These are phyloP conservation scores for Diarsia rubi DNA, from an alignment of 2,888 invertebrate genomes.

Conservation along the genomic window DNA sequence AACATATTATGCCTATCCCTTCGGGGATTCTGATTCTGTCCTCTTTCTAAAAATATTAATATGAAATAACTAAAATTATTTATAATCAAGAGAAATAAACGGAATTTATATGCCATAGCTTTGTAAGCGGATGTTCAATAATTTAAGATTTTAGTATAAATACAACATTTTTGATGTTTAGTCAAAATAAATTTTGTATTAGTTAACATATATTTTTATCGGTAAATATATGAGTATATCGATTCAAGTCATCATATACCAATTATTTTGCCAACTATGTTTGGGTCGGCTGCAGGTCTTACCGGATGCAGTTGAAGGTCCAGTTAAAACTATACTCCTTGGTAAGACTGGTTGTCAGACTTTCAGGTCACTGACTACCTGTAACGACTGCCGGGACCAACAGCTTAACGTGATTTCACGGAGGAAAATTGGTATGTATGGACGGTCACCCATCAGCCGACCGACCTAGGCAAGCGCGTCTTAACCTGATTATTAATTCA, in stretches of 20 bases:
- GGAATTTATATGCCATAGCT: conserved; percentile 47
- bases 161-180: conserved; percentile 30
- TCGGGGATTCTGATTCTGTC: too few species aligned
- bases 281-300: background rate
- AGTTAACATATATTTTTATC: background rate
- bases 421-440: background rate
- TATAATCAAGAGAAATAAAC: conserved; percentile 37
- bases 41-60: background rate
- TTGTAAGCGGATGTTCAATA: conserved; percentile 42
- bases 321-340: background rate
- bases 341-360: background rate
- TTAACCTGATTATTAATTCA: background rate
- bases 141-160: conserved; percentile 19
- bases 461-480: background rate
- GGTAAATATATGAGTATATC: conserved; percentile 13
- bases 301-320: background rate
- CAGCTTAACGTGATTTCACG: background rate
- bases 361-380: too few species aligned
- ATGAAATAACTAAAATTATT: conserved; percentile 29
- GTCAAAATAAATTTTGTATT: conserved; percentile 43
- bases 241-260: background rate
- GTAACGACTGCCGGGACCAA: too few species aligned
- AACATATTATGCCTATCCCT: too few species aligned
- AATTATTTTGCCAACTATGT: background rate
- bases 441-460: background rate